Percentiles rank a stretch among this genome's conserved stretches.
Conservation (phyloP, 2,797 vertebrate genomes). For the Myripristis jacobus region DNA sequence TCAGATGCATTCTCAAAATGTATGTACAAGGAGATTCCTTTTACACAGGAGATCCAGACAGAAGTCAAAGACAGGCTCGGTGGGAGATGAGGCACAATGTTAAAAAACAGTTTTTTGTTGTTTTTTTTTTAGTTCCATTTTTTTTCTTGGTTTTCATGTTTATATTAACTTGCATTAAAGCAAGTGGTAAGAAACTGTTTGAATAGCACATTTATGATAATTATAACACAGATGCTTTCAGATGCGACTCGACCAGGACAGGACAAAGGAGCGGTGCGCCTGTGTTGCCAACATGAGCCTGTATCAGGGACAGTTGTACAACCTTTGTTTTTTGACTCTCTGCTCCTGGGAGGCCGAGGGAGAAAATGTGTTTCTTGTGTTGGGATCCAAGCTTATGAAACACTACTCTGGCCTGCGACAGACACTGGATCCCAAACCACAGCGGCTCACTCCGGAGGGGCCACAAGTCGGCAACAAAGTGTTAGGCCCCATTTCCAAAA, state of each 20-base stretch:
- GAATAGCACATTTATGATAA: constrained; percentile 59
- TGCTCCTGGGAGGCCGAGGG: constrained; percentile 2
- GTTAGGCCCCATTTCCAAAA: background rate
- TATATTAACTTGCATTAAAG: constrained; percentile 51
- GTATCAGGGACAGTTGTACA: constrained; percentile 3
- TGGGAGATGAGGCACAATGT: constrained; percentile 83
- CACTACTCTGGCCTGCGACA: background rate
- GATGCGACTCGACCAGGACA: constrained; percentile 15
- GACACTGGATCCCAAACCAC: background rate
- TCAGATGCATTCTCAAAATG: constrained; percentile 57
- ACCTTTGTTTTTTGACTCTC: constrained; percentile 2
- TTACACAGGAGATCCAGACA: constrained; percentile 62
- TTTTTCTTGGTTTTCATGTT: constrained; percentile 33
- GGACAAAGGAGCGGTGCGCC: background rate
- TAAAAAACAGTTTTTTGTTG: constrained; percentile 50
- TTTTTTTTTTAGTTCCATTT: constrained; percentile 1
- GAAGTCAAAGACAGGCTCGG: constrained; percentile 75
- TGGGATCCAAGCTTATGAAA: constrained; percentile 2
- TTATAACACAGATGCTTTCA: constrained; percentile 63
- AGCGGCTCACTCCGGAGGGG: background rate
- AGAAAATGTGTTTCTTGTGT: background rate
- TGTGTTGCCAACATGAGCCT: background rate
- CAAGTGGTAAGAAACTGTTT: constrained; percentile 53
- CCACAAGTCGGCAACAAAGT: background rate
- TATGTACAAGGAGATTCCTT: constrained; percentile 68